Base-by-base conservation (phyloP, 2,113 vertebrate genomes). In the Lophura nycthemera region DNA sequence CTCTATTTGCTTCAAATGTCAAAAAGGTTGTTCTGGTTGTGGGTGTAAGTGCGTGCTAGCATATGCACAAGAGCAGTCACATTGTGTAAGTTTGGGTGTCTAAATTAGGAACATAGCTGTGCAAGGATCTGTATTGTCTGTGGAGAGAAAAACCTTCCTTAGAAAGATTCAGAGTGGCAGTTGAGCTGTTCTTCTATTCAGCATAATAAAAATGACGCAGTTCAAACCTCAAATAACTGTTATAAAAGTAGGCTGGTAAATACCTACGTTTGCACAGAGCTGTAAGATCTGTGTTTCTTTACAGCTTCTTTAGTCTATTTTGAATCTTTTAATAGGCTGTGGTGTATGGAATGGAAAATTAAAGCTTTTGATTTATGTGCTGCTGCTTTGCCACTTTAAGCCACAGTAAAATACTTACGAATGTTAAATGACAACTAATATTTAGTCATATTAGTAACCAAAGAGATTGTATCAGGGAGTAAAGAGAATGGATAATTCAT, bases 321-420 rank as follows among this genome's bases (percentile, higher is more conserved):
- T 79, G 63, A 57, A 40, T 82, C 81, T 86, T 93, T 54, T 54
- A 79, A 40, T 4, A 0, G 81, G 18, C 34, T 52, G 65, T 72
- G 74, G 81, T 6, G 2, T 40, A 71, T 30, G 48, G 88, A 94
- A 79, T 79, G 89, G 90, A 96, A 96, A 93, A 89, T 77, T 86
- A 90, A 76, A 92, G 84, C 81, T 93, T 90, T n/a, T 86, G 90
- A 93, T 96, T 95, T 92, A 92, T 88, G 61, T 25, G 36, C 75
- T 92, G 40, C 89, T 94, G 86, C 81, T 90, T 90, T 94, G 52
- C 66, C 45, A 29, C 92, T 96, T 93, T 93, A 69, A 81, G 90
- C 77, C 59, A 38, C 20, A 13, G 77, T 38, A 77, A 75, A 85
- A 90, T 50, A 65, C 70, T 88, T 64, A 38, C 1, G 25, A 90